Base-by-base conservation (phyloP, 2,113 vertebrate species). In the Agapornis roseicollis region DNA sequence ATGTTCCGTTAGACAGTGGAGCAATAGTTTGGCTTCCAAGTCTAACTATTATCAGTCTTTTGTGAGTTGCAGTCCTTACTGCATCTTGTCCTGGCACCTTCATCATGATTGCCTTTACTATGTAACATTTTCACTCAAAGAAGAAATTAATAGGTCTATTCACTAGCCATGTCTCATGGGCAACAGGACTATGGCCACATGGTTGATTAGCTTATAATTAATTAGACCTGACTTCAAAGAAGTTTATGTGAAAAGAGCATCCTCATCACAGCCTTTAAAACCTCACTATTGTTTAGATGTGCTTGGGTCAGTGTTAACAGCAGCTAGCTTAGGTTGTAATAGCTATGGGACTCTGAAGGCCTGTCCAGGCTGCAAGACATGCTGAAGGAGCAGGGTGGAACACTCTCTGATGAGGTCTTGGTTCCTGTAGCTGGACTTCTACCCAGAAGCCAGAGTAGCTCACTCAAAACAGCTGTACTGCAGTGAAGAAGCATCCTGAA, bases 291-390 rank as follows among this genome's bases (percentile, higher is more conserved):
- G 25, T 44, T 72, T 35, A 60, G 24, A 17, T n/a, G 72, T 47
- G 0, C 11, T 52, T 1, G 0, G 11, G 27, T 29, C 11, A 25
- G 0, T 33, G 41, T 31, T 58, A 24, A 22, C 7, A 11, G 44
- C 27, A 46, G 8, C 13, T 74, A 19, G 7, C 37, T 66, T 44
- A 37, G 11, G 31, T 78, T 46, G 9, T 25, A 52, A 8, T 7
- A 41, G 20, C 11, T 61, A 31, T 50, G 85, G 58, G 22, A 47
- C 11, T 10, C 33, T 42, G 8, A 24, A 35, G 33, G 11, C 56
- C 53, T 60, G 15, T 60, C 28, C 19, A 13, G 17, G 28, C 74
- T 85, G 14, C 15, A 7, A 0, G 4, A 50, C 2, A 1, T 56
- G 35, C 13, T 1, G 2, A 31, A 56, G 56, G 7, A 80, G 2